Percentiles rank a stretch among this genome's conserved stretches.
phyloP scores from a whole-genome alignment of 2,888 invertebrate genomes.

The Arctia plantaginis region DNA sequence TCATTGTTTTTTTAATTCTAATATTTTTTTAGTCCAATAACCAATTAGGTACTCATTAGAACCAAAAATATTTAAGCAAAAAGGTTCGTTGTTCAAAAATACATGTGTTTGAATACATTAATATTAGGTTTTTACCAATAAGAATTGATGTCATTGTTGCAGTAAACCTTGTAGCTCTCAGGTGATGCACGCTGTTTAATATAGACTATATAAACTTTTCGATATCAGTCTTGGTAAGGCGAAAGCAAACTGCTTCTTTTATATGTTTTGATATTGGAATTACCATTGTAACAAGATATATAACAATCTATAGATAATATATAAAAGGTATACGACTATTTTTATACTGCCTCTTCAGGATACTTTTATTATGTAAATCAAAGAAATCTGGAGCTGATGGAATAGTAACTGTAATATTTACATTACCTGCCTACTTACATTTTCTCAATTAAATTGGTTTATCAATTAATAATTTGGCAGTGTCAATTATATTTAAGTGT shows the following conservation, averaged over 20 bases:
- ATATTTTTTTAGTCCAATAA: constrained; percentile 4
- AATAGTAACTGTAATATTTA: neutral
- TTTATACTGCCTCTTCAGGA: too few relatives aligned
- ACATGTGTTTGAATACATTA: constrained; percentile 26
- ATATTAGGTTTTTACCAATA: constrained; percentile 37
- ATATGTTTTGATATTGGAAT: neutral
- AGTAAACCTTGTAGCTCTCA: constrained; percentile 31
- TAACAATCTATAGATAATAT: neutral
- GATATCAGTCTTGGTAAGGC: constrained; percentile 43
- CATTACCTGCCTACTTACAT: neutral
- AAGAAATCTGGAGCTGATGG: neutral
- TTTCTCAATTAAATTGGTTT: neutral
- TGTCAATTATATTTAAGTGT: neutral
- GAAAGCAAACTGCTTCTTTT: constrained; percentile 13
- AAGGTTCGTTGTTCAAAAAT: constrained; percentile 19
- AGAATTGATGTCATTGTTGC: constrained; percentile 17
- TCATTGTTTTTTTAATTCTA: constrained; percentile 33
- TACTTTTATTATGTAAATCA: neutral
- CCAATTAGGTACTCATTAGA: constrained; percentile 18
- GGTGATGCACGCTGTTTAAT: constrained; percentile 41
- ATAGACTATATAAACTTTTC: constrained; percentile 34
- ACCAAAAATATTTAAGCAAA: constrained; percentile 26
- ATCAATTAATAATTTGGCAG: neutral
- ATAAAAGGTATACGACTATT: too few relatives aligned
- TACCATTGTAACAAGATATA: neutral